Evolutionary conservation across 2,797 vertebrate species (phyloP).

Genomic region (Austrolebias charrua): DNA sequence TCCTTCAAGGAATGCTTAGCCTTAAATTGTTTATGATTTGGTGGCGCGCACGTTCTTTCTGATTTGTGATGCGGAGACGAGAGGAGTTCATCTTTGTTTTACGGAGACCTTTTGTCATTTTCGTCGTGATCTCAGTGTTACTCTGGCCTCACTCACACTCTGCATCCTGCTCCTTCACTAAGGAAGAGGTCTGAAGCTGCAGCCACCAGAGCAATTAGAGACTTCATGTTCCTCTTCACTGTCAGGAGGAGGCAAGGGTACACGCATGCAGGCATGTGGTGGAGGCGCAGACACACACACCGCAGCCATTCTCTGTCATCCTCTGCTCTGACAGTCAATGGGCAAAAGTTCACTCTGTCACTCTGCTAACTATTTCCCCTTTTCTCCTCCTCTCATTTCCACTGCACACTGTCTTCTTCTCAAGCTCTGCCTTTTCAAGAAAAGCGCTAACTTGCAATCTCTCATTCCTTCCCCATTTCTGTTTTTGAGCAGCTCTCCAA

Average conservation of each 20-base stretch:
- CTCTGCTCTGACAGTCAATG: slow-evolving; percentile 63
- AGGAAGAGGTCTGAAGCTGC: slow-evolving; percentile 61
- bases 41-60: no score
- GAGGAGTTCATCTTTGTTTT: slow-evolving; percentile 23
- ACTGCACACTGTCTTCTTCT: slow-evolving; percentile 32
- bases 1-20: no score
- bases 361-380: slow-evolving; percentile 62
- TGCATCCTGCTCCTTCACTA: slow-evolving; percentile 37
- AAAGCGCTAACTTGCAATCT: slow-evolving; percentile 55
- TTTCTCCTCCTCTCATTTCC: slow-evolving; percentile 24
- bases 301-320: slow-evolving; percentile 27
- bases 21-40: no score
- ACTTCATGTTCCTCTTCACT: slow-evolving; percentile 69
- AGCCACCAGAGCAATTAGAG: slow-evolving; percentile 74
- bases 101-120: slow-evolving; percentile 40
- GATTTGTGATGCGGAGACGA: not conserved
- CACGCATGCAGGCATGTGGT: slow-evolving; percentile 32
- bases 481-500: slow-evolving; percentile 22
- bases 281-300: slow-evolving; percentile 24
- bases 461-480: slow-evolving; percentile 24
- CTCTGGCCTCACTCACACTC: slow-evolving; percentile 41
- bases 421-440: slow-evolving; percentile 48
- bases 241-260: slow-evolving; percentile 51
- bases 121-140: slow-evolving; percentile 22
- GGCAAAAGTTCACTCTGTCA: slow-evolving; percentile 70